These are phyloP conservation scores for Scaptomyza montana DNA, from an alignment of 1,140 invertebrate species.

Conservation along the genomic window DNA sequence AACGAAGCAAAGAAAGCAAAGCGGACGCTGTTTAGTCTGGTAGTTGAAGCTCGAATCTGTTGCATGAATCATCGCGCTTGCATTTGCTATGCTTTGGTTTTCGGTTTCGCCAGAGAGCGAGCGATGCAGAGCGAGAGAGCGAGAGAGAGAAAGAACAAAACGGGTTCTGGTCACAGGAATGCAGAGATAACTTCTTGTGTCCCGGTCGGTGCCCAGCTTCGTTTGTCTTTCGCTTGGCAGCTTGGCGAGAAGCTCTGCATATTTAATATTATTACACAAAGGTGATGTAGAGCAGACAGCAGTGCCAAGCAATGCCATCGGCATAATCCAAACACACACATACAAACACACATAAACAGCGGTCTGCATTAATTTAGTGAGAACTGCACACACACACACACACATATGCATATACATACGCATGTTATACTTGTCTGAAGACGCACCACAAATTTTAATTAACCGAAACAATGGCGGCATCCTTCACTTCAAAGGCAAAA, in stretches of 20 bases:
- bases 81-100: slow-evolving; percentile 27
- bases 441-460: slow-evolving; percentile 79
- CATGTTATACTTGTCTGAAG: slow-evolving; percentile 12
- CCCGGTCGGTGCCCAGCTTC: background rate
- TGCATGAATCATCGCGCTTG: slow-evolving; percentile 72
- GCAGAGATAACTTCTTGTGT: slow-evolving; percentile 70
- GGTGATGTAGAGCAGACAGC: slow-evolving; percentile 24
- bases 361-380: slow-evolving; percentile 65
- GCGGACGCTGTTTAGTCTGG: slow-evolving; percentile 73
- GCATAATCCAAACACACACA: slow-evolving; percentile 36
- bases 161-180: slow-evolving; percentile 62
- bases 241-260: slow-evolving; percentile 61
- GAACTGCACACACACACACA: slow-evolving; percentile 35
- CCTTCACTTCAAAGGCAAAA: slow-evolving; percentile 58
- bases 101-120: background rate
- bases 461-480: slow-evolving; percentile 76
- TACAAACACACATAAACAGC: slow-evolving; percentile 25
- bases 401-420: slow-evolving; percentile 15
- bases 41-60: slow-evolving; percentile 31
- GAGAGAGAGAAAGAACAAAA: slow-evolving; percentile 37
- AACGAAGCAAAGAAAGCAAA: slow-evolving; percentile 31
- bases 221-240: slow-evolving; percentile 26
- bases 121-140: background rate
- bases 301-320: slow-evolving; percentile 12
- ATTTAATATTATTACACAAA: slow-evolving; percentile 77